Evolutionary conservation across 2,797 vertebrate genomes (phyloP).

Genomic region (Artibeus lituratus): DNA sequence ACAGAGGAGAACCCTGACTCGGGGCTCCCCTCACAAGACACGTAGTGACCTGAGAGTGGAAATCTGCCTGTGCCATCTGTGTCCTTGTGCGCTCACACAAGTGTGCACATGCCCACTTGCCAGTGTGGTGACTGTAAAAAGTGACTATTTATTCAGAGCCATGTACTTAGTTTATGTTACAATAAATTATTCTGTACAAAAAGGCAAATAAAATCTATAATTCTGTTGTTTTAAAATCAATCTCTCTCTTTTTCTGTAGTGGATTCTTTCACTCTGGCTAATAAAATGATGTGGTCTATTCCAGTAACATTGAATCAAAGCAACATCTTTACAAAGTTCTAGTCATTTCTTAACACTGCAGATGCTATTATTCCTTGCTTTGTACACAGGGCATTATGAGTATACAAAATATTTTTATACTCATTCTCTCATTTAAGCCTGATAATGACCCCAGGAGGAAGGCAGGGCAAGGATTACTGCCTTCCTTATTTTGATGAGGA

Average conservation of each 20-base stretch:
- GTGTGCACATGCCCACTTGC: neutral
- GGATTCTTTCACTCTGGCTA: neutral
- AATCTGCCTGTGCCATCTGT: fast-evolving
- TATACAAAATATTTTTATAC: neutral
- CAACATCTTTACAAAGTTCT: neutral
- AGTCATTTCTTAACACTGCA: neutral
- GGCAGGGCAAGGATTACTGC: neutral
- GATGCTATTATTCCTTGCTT: neutral
- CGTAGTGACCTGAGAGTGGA: neutral
- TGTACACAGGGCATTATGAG: neutral
- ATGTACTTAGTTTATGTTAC: neutral
- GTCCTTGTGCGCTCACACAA: neutral
- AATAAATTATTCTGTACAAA: conserved; percentile 38
- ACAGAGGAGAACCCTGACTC: neutral
- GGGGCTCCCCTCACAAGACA: neutral
- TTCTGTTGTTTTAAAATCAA: neutral
- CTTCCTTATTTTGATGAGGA: neutral
- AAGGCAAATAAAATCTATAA: neutral
- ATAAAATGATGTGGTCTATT: neutral
- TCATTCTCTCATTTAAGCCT: neutral
- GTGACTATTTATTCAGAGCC: neutral
- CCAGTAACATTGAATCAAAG: neutral
- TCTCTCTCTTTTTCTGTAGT: neutral
- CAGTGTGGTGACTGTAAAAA: neutral
- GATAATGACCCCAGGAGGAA: neutral